phyloP scores from a whole-genome alignment of 1,140 invertebrate species.

The Condylostylus longicornis region DNA sequence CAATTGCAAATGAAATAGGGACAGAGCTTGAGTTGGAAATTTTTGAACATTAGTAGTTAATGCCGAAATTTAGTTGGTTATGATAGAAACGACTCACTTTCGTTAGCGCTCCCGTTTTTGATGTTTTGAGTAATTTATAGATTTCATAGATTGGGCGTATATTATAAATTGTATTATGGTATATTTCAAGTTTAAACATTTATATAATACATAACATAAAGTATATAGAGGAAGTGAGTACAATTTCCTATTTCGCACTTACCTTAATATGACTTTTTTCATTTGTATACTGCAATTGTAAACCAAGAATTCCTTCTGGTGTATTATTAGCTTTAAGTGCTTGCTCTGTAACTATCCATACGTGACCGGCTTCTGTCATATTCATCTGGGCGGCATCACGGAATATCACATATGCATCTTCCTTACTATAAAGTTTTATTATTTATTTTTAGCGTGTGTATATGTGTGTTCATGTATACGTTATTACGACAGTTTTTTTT shows the following conservation, averaged over 20 bases:
- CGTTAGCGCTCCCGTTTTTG: neutral
- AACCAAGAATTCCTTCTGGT: constrained; percentile 72
- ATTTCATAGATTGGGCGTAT: too few relatives aligned
- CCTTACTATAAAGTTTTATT: constrained; percentile 43
- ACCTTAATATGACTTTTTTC: constrained; percentile 69
- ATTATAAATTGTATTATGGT: too few relatives aligned
- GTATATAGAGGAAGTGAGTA: too few relatives aligned
- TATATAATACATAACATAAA: too few relatives aligned
- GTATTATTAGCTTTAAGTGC: constrained; percentile 71
- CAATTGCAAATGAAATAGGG: too few relatives aligned
- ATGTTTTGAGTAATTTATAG: neutral
- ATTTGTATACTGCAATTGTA: constrained; percentile 74
- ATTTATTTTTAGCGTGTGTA: neutral
- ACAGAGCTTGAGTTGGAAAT: too few relatives aligned
- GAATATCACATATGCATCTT: constrained; percentile 82
- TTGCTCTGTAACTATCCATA: constrained; percentile 96
- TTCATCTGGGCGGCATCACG: constrained; percentile 69
- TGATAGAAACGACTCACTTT: too few relatives aligned
- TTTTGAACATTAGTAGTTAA: too few relatives aligned
- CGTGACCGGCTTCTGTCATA: constrained; percentile 80
- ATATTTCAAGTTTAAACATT: too few relatives aligned
- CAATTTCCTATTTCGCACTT: constrained; percentile 8
- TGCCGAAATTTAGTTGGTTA: too few relatives aligned
- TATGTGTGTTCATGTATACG: neutral
- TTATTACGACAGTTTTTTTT: too few relatives aligned